Percentiles rank a stretch among this genome's conserved stretches.
Evolutionary conservation across 2,113 vertebrate genomes (phyloP).

Genomic region (Ivindomyrus marchei): DNA sequence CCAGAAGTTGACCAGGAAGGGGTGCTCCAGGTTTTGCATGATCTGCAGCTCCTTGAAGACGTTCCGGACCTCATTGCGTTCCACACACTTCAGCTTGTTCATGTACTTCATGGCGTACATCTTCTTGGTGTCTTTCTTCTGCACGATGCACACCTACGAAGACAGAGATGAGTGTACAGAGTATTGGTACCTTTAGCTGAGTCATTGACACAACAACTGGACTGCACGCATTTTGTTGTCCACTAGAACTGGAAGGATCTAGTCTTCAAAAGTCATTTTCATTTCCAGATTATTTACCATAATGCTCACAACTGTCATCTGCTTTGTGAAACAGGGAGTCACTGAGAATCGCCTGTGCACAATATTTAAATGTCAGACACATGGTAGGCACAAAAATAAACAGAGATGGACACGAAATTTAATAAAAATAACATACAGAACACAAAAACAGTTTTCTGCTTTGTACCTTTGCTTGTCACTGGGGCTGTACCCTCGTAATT

Average conservation of each 20-base stretch:
- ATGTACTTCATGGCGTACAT: slow-evolving; percentile 99
- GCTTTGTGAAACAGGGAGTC: background rate
- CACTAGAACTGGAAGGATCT: background rate
- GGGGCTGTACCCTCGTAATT: no score
- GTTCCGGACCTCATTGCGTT: slow-evolving; percentile 92
- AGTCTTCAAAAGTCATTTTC: background rate
- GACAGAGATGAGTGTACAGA: background rate
- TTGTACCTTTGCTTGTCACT: no score
- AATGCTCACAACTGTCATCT: background rate
- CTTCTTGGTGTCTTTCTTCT: slow-evolving; percentile 96
- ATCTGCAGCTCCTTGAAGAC: slow-evolving; percentile 97
- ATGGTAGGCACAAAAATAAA: background rate
- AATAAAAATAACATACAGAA: background rate
- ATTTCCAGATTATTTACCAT: background rate
- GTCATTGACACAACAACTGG: background rate
- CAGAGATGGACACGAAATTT: background rate
- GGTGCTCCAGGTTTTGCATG: slow-evolving; percentile 93
- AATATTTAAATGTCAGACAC: background rate
- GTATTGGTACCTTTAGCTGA: background rate
- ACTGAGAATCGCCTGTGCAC: background rate
- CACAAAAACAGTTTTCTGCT: background rate
- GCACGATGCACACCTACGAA: slow-evolving; percentile 88
- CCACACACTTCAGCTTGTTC: slow-evolving; percentile 95
- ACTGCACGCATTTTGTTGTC: background rate
- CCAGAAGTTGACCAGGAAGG: slow-evolving; percentile 96